A percentile compares a stretch with the other conserved stretches of the same genome.
These are phyloP conservation scores for Telenomus remus DNA, from an alignment of 1,140 invertebrate species.

Conservation along the genomic window DNA sequence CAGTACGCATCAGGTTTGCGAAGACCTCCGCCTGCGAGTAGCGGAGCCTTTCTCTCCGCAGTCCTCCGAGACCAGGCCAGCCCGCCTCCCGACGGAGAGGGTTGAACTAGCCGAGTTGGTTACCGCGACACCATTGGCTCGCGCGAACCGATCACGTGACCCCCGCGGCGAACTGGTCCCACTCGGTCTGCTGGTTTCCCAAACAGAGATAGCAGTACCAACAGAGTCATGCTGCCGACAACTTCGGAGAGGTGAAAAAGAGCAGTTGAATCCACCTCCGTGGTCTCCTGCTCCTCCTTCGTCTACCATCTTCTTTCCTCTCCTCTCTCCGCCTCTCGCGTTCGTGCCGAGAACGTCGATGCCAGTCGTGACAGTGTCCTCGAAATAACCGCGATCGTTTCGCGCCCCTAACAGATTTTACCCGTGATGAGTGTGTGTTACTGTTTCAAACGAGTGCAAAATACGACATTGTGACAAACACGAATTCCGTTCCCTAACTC, in stretches of 20 bases:
- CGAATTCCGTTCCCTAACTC: too few relatives aligned
- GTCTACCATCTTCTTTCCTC: slow-evolving; percentile 53
- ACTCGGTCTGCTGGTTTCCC: slow-evolving; percentile 53
- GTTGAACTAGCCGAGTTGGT: slow-evolving; percentile 63
- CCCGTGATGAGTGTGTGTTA: slow-evolving; percentile 34
- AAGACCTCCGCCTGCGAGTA: slow-evolving; percentile 59
- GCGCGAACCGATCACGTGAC: slow-evolving; percentile 66
- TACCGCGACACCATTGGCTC: slow-evolving; percentile 70
- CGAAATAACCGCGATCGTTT: slow-evolving; percentile 24
- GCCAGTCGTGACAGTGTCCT: slow-evolving; percentile 62
- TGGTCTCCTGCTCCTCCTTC: slow-evolving; percentile 52
- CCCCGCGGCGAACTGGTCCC: slow-evolving; percentile 47
- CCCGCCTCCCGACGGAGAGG: slow-evolving; percentile 72
- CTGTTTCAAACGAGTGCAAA: slow-evolving; percentile 3
- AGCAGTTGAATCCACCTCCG: slow-evolving; percentile 50
- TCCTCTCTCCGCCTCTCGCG: slow-evolving; percentile 39
- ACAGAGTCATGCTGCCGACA: slow-evolving; percentile 67
- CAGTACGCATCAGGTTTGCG: slow-evolving; percentile 60
- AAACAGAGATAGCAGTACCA: slow-evolving; percentile 69
- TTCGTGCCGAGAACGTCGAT: slow-evolving; percentile 60
- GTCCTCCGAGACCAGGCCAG: slow-evolving; percentile 59
- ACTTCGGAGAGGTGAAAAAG: slow-evolving; percentile 65
- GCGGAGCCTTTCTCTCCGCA: slow-evolving; percentile 40
- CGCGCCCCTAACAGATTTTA: slow-evolving; percentile 11
- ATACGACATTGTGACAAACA: too few relatives aligned